Evolutionary conservation across 2,797 vertebrate species (phyloP), one percentile per base, ranked within the genome.

Genomic region (Limnodromus scolopaceus): DNA sequence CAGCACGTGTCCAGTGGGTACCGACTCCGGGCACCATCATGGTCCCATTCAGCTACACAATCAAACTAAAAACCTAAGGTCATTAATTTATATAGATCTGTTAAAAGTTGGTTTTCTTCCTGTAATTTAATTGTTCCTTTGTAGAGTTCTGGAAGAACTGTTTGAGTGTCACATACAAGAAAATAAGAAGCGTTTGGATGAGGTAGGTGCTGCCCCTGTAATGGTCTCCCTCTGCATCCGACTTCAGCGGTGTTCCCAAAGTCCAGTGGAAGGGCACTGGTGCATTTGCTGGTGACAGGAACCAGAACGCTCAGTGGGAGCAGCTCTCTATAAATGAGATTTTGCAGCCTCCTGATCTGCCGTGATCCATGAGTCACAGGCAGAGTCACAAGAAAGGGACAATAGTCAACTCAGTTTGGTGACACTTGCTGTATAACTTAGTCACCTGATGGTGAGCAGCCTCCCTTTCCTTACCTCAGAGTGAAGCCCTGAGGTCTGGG

Each of bases 111-210:
- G 0, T 15, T 87, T 83, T 91, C 25, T 55, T 81, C 20, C 27
- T 76, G 11, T 68, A 49, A 79, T 79, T 92, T 86, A 49, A 96
- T 51, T 97, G 46, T 94, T 97, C 84, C 38, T 96, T 97, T 96
- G 7, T 79, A 99, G 99, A 90, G 98, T 99, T 93, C 96, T 99
- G 69, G 98, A 99, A 66, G 95, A 95, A 39, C 97, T 99, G 79
- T 99, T 99, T 95, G 98, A 99, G 60, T 98, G 98, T 32, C 98
- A 99, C 72, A 97, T 99, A 92, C 97, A 98, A 66, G 98, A 98
- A 98, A 99, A 99, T 95, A 99, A 97, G 84, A 97, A 99, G 97
- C 97, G 75, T 61, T 97, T 99, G 94, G 97, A 99, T 95, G 99
- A 99, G 98, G 99, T 99, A 93, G 76, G 97, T 96, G 36, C 83